Conservation (phyloP, 2,888 invertebrate species). For the Prostheceraeus crozeri region DNA sequence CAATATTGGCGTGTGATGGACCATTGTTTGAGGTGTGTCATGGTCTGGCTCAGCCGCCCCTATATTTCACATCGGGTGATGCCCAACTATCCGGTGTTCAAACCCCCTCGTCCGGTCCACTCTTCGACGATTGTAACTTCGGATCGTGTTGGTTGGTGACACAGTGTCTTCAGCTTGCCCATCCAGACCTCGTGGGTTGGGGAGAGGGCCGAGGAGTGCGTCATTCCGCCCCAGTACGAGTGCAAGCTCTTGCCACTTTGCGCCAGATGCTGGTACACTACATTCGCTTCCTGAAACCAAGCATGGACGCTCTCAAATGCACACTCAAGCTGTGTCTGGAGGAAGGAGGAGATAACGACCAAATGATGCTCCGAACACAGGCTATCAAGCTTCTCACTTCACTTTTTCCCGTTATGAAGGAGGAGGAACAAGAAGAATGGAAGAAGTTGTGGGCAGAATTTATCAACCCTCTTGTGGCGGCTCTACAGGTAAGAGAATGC, state of each 20-base stretch:
- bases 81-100: background rate
- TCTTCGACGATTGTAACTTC: no score
- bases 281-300: slow-evolving; percentile 4
- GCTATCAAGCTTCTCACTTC: slow-evolving; percentile 15
- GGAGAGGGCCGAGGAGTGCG: background rate
- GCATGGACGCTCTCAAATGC: background rate
- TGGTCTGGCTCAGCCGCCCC: slow-evolving; percentile 43
- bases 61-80: background rate
- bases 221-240: slow-evolving; percentile 5
- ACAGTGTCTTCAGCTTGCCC: slow-evolving; percentile 21
- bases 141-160: slow-evolving; percentile 26
- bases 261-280: slow-evolving; percentile 15
- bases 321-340: slow-evolving; percentile 24
- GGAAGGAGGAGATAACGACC: slow-evolving; percentile 1
- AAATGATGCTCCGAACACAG: slow-evolving; percentile 12
- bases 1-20: slow-evolving; percentile 53
- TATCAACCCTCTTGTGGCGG: slow-evolving; percentile 4
- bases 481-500: slow-evolving; percentile 22
- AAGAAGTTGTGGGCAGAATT: slow-evolving; percentile 1
- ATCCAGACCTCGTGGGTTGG: slow-evolving; percentile 22
- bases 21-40: slow-evolving; percentile 54
- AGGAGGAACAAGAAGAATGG: background rate
- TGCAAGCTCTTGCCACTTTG: slow-evolving; percentile 28
- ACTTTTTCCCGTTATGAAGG: background rate
- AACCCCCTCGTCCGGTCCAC: background rate